Base-by-base conservation (phyloP, 2,113 vertebrate genomes). In the Cyanoderma ruficeps region DNA sequence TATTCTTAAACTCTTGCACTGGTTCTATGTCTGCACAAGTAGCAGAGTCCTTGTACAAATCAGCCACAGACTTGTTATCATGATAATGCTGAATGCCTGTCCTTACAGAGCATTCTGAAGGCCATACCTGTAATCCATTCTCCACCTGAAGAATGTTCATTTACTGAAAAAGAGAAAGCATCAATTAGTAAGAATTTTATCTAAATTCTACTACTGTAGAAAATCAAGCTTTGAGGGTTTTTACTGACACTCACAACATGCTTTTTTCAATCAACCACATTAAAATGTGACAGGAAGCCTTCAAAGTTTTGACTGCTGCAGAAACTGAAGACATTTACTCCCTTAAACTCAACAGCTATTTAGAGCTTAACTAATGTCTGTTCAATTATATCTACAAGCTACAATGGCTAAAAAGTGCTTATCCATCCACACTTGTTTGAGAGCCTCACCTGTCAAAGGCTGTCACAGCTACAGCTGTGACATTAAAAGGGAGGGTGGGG, bases 91-190 rank as follows among this genome's bases (percentile, higher is more conserved):
- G 11, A 64, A 77, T 6, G 13, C 28, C 37, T 25, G 33, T 41
- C 27, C 15, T 77, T 70, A 52, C 7, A 81, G 70, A 52, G 47
- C 19, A 41, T 63, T 94, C 31, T 15, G 0, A 74, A 89, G 25
- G n/a, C 91, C 93, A n/a, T 93, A 97, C 96, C 95, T 96, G 94
- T 59, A 25, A n/a, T 20, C 55, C 2, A 2, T 52, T 47, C 81
- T 55, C 71, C 83, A 83, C 16, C 35, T 3, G 13, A 83, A 63
- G 46, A 22, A 70, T 4, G 42, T 25, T 92, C 72, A 92, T 88
- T 97, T 90, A 97, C 96, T 97, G 69, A 75, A 96, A 95, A 86
- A 88, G 2, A 92, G 61, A 83, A 89, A 59, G 46, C 13, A 83
- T 30, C 53, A 19, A 42, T 95, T 64, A 72, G 1, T 55, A 72